Evolutionary conservation across 2,113 vertebrate genomes (phyloP), one percentile per base, ranked within the genome.

Genomic region (Hoplias malabaricus): DNA sequence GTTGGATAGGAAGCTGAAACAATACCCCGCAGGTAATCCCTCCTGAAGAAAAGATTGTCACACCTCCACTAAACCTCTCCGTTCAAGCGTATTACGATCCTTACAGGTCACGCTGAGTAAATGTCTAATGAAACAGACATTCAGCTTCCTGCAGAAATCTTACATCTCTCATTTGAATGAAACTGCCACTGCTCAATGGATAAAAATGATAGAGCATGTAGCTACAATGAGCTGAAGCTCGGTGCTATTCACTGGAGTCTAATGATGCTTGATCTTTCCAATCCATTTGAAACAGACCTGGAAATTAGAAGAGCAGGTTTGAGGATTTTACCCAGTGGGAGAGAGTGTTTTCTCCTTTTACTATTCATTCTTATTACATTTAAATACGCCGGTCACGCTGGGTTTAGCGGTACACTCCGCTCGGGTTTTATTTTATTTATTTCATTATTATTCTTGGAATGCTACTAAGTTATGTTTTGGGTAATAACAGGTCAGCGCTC

Each of bases 61-160:
- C 74, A 76, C 63, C 65, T 76, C 48, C 19, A 42, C 36, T 42
- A 67, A 21, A 27, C 13, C 25, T 12, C 38, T 56, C 34, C 12
- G 36, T 56, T 56, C 23, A 11, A 67, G 34, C 23, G 48, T 42
- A 43, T 76, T 27, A 11, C 11, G 29, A 50, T 76, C 14, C 8
- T 25, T 11, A 34, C 9, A 16, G 74, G 63, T 56, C 73, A 42
- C 13, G 62, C 62, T 3, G 48, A 54, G 46, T 42, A 67, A 67
- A 56, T 66, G 36, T 76, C 62, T 50, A 14, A 76, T 42, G 73
- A 76, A 50, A 76, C 48, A 67, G 33, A 67, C 36, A 12, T 76
- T 31, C 73, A 23, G 12, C 23, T 11, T 66, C 23, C 43, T 5
- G 46, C 7, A 11, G 43, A 27, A 11, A 29, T 25, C 3, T 3